Evolutionary conservation across 2,888 invertebrate genomes (phyloP), one percentile per base, ranked within the genome.

Genomic region (Arrhopalites spinosus): DNA sequence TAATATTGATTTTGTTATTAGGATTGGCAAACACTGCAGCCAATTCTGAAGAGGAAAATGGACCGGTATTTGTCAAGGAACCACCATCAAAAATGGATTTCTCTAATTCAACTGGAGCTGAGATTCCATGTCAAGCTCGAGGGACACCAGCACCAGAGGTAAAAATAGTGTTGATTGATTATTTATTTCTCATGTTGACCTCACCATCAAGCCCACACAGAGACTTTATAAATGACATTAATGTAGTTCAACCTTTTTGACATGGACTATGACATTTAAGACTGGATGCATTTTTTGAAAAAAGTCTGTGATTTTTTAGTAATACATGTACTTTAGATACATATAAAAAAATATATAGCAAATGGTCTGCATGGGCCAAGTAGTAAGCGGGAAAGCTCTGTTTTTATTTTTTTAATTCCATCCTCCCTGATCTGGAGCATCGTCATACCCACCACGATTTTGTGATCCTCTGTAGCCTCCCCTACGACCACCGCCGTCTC

Each of bases 41-140:
- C 7, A 79, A 70, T 20, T 77, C 80, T 1, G 82, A 82, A 64
- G 81, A 81, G 71, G 81, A 79, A 64, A 79, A 73, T 74, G 96
- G 96, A 83, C 96, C 96, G 50, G 93, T 95, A 81, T 96, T 96
- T 86, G 90, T 94, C 84, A 93, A 93, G 84, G 95, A 96, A 88
- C 96, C 96, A 74, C 92, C 93, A 79, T 94, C 94, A 87, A 91
- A 94, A 83, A 91, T 96, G 82, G 95, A 95, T 87, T 96, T 96
- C 87, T 95, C 95, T 82, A 96, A 96, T 86, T 95, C 95, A 82
- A 94, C 94, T 76, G 96, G 96, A 84, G 93, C 95, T 78, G 92
- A 93, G 83, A 93, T 96, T 78, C 95, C 95, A 86, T 97, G 96
- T 86, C 92, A 94, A 82, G 94, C 95, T 17, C 90, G 93, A 84